Base-by-base conservation (phyloP, 1,140 invertebrate genomes). In the Oncopodura yosiiana region DNA sequence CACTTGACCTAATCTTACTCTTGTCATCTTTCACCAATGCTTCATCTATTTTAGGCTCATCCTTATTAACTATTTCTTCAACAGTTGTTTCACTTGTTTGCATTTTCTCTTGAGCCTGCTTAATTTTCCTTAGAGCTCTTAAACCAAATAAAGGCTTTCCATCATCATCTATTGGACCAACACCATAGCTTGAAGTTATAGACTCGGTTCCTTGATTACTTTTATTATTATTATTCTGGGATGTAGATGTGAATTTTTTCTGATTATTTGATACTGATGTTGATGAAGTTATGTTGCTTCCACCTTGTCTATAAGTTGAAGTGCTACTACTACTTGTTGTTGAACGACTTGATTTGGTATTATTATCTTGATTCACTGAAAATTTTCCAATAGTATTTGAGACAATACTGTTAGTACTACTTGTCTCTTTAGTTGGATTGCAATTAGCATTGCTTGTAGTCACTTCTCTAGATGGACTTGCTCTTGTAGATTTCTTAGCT, bases 111-210 rank as follows among this genome's bases (percentile, higher is more conserved):
- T 62, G 49, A 29, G 46, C 49, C 26, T 59, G 49, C 58, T 61
- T 63, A n/a, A 61, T 58, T 53, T 63, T 78, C 56, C 81, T 75
- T 36, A 86, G 72, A 32, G 83, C 84, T 65, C 77, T 77, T 44
- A 86, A 75, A 32, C 83, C 84, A 68, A 86, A 86, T 21, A 86
- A 71, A 4, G 83, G 83, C 49, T 75, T 71, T n/a, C 83, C 83
- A 61, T 84, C 78, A 58, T 84, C 82, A 66, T 86, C 84, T 4
- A 82, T 81, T 34, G 86, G 85, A 3, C 83, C 84, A 3, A 84
- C 80, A 1, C 86, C 84, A 67, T 87, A 87, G 66, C 84, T 82
- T 1, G 84, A 86, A 6, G 81, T 84, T 39, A 87, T 81, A 29
- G 78, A 76, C 67, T 83, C 80, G 3, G 72, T 75, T 8, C 42